Conservation (phyloP, 2,113 vertebrate genomes). For the Nansenia antarctica region DNA sequence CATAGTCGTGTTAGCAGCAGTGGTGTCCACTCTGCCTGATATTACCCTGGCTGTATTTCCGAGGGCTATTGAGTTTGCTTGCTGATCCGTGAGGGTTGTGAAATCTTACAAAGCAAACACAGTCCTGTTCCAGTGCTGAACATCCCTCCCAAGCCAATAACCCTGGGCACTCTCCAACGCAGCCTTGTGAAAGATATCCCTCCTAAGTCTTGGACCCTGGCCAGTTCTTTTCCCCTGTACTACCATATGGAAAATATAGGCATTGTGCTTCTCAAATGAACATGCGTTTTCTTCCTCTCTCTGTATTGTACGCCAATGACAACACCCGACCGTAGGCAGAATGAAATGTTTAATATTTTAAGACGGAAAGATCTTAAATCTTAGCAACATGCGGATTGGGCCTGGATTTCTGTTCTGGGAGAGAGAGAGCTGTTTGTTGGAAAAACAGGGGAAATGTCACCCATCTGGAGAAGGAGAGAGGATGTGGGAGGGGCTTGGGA, state of each 20-base stretch:
- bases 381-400: background rate
- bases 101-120: constrained; percentile 35
- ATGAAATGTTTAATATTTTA: background rate
- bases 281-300: background rate
- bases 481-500: background rate
- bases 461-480: constrained; percentile 1
- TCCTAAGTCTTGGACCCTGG: constrained; percentile 5
- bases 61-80: background rate
- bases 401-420: background rate
- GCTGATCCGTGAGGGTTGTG: constrained; percentile 1
- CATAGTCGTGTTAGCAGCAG: background rate
- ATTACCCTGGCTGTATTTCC: background rate
- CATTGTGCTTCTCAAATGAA: background rate
- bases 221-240: constrained; percentile 16
- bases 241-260: constrained; percentile 21
- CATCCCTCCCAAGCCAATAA: constrained; percentile 17
- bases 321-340: background rate
- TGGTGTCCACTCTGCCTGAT: background rate
- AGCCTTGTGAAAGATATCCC: constrained; percentile 44
- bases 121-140: constrained; percentile 14
- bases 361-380: background rate
- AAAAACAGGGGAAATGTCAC: background rate
- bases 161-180: constrained; percentile 8
- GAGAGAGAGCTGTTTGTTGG: too few species aligned
- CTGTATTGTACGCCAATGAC: background rate